A percentile compares a stretch with the other conserved stretches of the same genome.
Evolutionary conservation across 2,797 vertebrate species (phyloP).

Genomic region (Scolopax bukidnonensis): DNA sequence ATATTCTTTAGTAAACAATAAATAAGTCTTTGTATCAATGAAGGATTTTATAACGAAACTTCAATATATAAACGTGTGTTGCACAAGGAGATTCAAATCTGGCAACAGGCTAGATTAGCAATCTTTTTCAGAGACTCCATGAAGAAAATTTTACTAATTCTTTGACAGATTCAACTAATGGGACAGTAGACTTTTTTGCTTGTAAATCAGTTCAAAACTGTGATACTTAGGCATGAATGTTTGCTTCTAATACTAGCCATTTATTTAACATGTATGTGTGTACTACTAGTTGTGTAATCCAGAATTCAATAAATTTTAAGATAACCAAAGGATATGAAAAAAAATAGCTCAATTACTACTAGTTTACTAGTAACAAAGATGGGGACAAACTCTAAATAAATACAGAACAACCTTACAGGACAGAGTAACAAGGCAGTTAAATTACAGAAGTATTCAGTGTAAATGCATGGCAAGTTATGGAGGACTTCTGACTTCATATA

Average conservation of each 20-base stretch:
- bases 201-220: not conserved
- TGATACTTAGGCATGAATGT: not conserved
- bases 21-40: not conserved
- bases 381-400: not conserved
- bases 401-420: not conserved
- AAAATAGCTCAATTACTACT: not conserved
- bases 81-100: not conserved
- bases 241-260: not conserved
- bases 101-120: not conserved
- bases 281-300: not conserved
- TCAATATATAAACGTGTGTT: not conserved
- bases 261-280: rapidly evolving
- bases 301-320: not conserved
- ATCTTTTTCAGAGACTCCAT: not conserved
- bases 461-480: not conserved
- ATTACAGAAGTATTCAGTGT: not conserved
- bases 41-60: not conserved
- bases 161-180: not conserved
- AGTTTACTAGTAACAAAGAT: not conserved
- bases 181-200: not conserved
- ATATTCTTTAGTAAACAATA: not conserved
- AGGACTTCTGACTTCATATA: not conserved
- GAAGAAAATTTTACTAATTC: not conserved
- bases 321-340: not conserved
- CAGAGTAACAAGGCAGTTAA: not conserved